Evolutionary conservation across 2,797 vertebrate genomes (phyloP).

Genomic region (Hydrophis major): DNA sequence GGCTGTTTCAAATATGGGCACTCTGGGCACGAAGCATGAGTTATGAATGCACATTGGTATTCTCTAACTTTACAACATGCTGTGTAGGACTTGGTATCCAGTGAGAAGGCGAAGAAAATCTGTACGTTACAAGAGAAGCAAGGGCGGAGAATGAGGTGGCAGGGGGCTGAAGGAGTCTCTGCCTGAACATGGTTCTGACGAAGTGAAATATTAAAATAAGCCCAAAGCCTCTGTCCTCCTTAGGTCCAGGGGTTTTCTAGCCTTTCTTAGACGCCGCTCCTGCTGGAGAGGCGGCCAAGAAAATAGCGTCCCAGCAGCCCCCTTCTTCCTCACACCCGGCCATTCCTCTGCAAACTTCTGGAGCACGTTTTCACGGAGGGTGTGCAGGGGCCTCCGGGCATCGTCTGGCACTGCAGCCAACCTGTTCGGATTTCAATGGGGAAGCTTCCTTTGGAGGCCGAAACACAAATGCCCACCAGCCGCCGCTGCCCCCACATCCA

Average conservation of each 20-base stretch:
- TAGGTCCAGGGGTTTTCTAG: neutral
- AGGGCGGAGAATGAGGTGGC: neutral
- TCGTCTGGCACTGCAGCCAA: neutral
- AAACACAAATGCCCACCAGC: neutral
- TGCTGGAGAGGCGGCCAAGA: neutral
- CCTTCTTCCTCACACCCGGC: too few species aligned
- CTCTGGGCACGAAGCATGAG: neutral
- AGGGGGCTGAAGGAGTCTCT: neutral
- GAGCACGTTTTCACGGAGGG: neutral
- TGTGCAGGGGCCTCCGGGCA: neutral
- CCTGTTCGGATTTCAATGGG: neutral
- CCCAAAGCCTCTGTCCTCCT: neutral
- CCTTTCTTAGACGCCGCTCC: neutral
- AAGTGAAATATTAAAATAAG: constrained; percentile 15
- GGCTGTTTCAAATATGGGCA: neutral
- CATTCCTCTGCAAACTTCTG: constrained; percentile 16
- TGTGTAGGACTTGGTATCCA: neutral
- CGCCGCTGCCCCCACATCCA: neutral
- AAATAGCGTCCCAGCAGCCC: neutral
- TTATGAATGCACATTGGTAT: neutral
- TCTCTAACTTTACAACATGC: too few species aligned
- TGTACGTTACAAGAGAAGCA: constrained; percentile 10
- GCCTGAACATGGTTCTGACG: neutral
- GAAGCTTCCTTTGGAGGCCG: neutral
- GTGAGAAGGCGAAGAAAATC: neutral